A percentile compares a stretch with the other conserved stretches of the same genome.
phyloP scores from a whole-genome alignment of 2,113 vertebrate genomes.

The Actinemys pallida region DNA sequence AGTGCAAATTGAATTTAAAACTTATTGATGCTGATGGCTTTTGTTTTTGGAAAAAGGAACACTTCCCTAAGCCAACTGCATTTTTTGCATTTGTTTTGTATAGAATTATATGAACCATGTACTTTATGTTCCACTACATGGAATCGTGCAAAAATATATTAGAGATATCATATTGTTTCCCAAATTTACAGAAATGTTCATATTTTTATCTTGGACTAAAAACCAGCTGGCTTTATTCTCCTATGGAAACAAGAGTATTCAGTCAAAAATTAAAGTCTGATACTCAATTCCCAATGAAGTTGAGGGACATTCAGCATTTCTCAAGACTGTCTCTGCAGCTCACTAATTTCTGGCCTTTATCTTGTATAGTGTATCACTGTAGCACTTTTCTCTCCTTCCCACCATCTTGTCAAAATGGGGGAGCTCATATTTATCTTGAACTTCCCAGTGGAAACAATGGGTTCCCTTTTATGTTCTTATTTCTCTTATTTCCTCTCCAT shows the following conservation, averaged over 20 bases:
- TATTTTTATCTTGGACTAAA: neutral
- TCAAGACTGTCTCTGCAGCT: neutral
- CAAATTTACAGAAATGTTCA: neutral
- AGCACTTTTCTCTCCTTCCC: neutral
- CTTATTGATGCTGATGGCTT: neutral
- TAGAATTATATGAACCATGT: neutral
- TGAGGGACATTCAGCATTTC: neutral
- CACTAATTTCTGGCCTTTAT: neutral
- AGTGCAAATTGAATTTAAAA: neutral
- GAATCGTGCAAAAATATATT: neutral
- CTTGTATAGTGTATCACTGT: neutral
- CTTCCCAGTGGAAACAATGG: neutral
- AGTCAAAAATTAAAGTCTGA: neutral
- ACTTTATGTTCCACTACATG: neutral
- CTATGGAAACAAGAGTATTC: neutral
- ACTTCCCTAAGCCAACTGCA: neutral
- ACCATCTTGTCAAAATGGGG: neutral
- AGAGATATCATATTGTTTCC: neutral
- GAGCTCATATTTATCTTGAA: neutral
- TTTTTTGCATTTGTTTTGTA: neutral
- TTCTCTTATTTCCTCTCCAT: neutral
- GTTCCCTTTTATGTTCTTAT: neutral
- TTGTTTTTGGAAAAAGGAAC: neutral
- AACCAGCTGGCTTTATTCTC: neutral
- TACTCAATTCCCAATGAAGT: neutral